Base-by-base conservation (phyloP, 2,113 vertebrate species). In the Halcyon senegalensis region DNA sequence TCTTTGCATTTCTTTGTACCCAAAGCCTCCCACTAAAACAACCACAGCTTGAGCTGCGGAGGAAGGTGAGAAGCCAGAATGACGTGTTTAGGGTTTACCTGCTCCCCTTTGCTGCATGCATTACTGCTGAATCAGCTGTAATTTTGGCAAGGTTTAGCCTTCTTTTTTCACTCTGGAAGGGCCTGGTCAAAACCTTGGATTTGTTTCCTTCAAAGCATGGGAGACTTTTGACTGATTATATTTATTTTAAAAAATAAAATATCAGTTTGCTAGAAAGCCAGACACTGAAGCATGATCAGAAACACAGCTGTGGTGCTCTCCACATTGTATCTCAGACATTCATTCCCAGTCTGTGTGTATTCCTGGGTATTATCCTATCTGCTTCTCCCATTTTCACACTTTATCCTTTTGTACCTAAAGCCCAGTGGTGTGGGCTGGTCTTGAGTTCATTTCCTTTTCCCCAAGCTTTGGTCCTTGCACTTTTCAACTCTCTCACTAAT, bases 1-100 rank as follows among this genome's bases (percentile, higher is more conserved):
- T 90, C 79, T 95, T 94, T 94, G 83, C 90, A 86, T 97, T 77
- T 80, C 89, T 93, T 96, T 92, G 68, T 94, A 96, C 83, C 72
- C 80, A 67, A 55, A 83, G 79, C 82, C 63, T 93, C 79, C 59
- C 76, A 74, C 59, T 83, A 91, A 75, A 75, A 53, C 74, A 87
- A 63, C 84, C 0, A 0, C 91, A 79, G 70, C 84, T 68, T 2
- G 0, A 67, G 33, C 24, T 90, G 75, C 28, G 33, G 79, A 79
- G 80, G 64, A 93, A 94, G 80, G 76, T 86, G 79, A 74, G 94
- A 92, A 96, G 86, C 89, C 88, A 90, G 90, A 94, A 77, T 5
- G 3, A 84, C n/a, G 1, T 43, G 79, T 92, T 90, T 77, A 50
- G 66, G 41, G 10, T 77, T 94, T 82, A 50, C 2, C 0, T 12